Conservation (phyloP, 2,888 invertebrate species). For the Hirtodrosophila cameraria region DNA sequence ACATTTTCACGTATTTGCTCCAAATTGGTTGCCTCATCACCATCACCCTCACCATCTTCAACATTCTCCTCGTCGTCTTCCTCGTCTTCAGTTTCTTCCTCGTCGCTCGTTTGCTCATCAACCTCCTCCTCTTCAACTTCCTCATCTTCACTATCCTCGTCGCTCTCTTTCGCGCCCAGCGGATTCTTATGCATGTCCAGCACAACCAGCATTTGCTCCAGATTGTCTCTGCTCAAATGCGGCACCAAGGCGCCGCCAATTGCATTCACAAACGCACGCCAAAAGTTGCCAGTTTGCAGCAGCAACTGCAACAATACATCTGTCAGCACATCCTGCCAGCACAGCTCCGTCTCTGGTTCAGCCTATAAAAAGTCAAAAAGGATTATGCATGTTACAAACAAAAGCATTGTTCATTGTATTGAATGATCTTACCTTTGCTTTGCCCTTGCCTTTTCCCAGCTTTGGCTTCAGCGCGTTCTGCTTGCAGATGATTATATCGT, state of each 20-base stretch:
- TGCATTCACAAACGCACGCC: constrained; percentile 52
- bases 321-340: constrained; percentile 63
- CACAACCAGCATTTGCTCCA: constrained; percentile 45
- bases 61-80: background rate
- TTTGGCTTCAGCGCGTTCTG: constrained; percentile 22
- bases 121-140: constrained; percentile 10
- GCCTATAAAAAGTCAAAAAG: background rate
- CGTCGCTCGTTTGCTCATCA: constrained; percentile 2
- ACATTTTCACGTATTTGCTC: constrained; percentile 57
- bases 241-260: constrained; percentile 31
- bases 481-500: constrained; percentile 53
- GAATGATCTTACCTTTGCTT: background rate
- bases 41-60: constrained; percentile 1
- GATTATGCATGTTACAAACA: too few species aligned
- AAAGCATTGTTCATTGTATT: too few species aligned
- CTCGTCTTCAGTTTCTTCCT: background rate
- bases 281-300: constrained; percentile 40
- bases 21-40: constrained; percentile 21
- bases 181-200: constrained; percentile 59
- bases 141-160: constrained; percentile 10
- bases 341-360: constrained; percentile 6
- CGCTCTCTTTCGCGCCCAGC: constrained; percentile 17
- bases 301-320: constrained; percentile 57
- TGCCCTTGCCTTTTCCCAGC: background rate
- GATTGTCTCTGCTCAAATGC: constrained; percentile 31